Conservation (phyloP, 2,888 invertebrate species). For the Dysmachus trigonus region DNA sequence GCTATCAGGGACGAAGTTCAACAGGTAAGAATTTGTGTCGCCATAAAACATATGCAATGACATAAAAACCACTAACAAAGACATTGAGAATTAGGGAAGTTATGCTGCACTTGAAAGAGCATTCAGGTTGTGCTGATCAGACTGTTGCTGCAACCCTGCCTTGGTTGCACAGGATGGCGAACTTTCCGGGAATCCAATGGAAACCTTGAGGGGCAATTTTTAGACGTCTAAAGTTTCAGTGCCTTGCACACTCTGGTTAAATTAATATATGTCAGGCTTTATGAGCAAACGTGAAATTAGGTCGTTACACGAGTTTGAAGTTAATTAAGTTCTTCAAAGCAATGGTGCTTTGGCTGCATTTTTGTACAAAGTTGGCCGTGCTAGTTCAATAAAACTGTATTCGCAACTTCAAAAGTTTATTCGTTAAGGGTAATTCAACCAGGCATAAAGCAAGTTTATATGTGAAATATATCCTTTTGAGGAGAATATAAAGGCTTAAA, state of each 20-base stretch:
- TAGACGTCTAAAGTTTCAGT: neutral
- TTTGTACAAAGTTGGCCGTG: neutral
- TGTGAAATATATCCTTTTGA: neutral
- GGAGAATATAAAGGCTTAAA: neutral
- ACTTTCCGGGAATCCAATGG: neutral
- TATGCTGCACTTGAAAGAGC: neutral
- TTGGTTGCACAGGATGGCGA: neutral
- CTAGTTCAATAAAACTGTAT: neutral
- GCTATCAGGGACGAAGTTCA: neutral
- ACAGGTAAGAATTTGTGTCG: neutral
- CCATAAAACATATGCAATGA: neutral
- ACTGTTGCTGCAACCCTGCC: neutral
- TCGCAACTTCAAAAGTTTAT: neutral
- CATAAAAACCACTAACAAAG: neutral
- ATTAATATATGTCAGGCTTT: neutral
- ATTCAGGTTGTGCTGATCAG: neutral
- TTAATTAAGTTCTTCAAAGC: neutral
- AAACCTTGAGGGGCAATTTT: neutral
- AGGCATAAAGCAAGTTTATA: neutral
- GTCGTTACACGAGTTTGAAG: neutral
- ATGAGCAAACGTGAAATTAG: neutral
- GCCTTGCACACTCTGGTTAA: neutral
- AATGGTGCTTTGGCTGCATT: neutral
- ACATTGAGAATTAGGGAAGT: neutral
- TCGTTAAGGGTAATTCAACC: too few species aligned